phyloP scores from a whole-genome alignment of 2,113 vertebrate genomes.

The Chloropsis cyanopogon region DNA sequence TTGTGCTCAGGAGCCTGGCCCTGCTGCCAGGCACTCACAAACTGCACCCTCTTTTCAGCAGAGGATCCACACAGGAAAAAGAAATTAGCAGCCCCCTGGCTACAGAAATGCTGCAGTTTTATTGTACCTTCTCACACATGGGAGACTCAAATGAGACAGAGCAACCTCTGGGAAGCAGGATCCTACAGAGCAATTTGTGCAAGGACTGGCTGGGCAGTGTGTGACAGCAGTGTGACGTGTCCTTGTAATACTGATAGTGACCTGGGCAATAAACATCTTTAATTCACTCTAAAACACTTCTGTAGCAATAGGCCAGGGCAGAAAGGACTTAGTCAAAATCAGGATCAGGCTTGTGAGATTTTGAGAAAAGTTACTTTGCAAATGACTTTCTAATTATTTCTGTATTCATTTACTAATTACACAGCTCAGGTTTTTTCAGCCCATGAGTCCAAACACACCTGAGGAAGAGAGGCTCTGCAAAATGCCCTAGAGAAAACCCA shows the following conservation, averaged over 20 bases:
- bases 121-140: accelerated
- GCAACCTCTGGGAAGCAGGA: not conserved
- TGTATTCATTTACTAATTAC: not conserved
- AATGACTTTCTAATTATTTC: not conserved
- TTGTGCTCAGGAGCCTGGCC: not conserved
- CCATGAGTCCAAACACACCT: not conserved
- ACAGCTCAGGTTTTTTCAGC: not conserved
- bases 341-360: not conserved
- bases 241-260: not conserved
- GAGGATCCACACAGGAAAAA: not conserved
- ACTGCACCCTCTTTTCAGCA: not conserved
- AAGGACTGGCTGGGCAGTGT: not conserved
- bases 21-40: not conserved
- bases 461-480: not conserved
- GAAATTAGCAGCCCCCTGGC: not conserved
- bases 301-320: not conserved
- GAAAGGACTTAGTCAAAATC: not conserved
- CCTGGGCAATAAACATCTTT: not conserved
- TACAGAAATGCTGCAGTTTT: not conserved
- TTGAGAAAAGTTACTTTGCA: not conserved
- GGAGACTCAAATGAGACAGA: not conserved
- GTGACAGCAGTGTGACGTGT: not conserved
- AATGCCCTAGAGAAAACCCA: not conserved
- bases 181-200: not conserved
- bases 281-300: not conserved